Base-by-base conservation (phyloP, 2,888 invertebrate genomes). In the Syrista parreyssii region DNA sequence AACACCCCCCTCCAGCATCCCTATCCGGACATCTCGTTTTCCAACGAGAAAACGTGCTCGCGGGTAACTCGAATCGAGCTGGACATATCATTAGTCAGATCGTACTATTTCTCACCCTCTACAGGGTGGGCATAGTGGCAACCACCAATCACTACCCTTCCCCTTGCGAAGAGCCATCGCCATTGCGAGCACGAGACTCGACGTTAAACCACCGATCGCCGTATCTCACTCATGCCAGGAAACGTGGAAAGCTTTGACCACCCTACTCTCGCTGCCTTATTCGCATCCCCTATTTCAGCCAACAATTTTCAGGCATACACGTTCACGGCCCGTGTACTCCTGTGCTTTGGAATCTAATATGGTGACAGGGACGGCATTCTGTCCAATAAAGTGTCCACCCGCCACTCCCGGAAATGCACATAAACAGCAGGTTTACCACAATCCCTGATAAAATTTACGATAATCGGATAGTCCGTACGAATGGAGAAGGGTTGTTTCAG, bases 361-460 rank as follows among this genome's bases (percentile, higher is more conserved):
- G 81, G 83, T 82, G 84, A 81, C 81, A 82, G 84, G 82, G 82
- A 84, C 83, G 81, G 83, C 83, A 79, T 81, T 76, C 82, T 83
- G 84, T 84, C 87, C 84, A 85, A 86, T 88, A 86, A 88, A 87
- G 84, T 85, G 87, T 85, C 82, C 79, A 77, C 81, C 23, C 55
- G 55, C 55, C 23, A 55, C 55, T 23, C 23, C 23, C 55, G 23
- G 55, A 55, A 55, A 55, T 78, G 78, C 81, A 82, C 81, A 84
- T 86, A 87, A 87, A 85, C 87, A 87, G 82, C 76, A 73, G 73
- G 75, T 74, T 23, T 55, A 55, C 55, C 55, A 55, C 55, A 55
- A 55, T 55, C 23, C 55, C 23, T 55, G 23, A 55, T 55, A 55
- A 55, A 55, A 23, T 55, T 55, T 55, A 55, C 55, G 55, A 55